phyloP scores from a whole-genome alignment of 64 coral and sea anemone genomes.

The Stichodactyla helianthus region DNA sequence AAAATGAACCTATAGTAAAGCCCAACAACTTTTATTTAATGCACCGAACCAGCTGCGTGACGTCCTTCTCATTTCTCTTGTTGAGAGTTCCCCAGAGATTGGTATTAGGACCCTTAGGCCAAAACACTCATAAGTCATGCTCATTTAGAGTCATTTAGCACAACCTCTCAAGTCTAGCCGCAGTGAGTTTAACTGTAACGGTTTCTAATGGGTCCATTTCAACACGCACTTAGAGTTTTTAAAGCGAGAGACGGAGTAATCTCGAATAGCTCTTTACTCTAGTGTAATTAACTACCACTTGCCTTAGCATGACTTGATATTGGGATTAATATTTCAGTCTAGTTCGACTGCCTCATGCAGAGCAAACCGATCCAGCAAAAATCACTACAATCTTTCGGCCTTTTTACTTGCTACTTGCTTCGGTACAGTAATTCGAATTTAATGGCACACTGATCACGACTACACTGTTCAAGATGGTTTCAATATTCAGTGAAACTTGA shows the following conservation, averaged over 20 bases:
- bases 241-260: neutral
- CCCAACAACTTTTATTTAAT: neutral
- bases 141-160: conserved; percentile 5
- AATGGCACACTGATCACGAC: too few species aligned
- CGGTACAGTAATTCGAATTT: too few species aligned
- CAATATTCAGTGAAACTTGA: neutral
- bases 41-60: neutral
- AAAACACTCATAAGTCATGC: neutral
- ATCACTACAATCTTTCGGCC: neutral
- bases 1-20: too few species aligned
- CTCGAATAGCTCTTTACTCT: neutral
- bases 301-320: conserved; percentile 4
- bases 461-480: neutral
- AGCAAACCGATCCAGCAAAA: neutral
- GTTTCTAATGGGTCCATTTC: neutral
- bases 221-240: too few species aligned
- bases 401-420: neutral
- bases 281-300: neutral
- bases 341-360: conserved; percentile 8
- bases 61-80: neutral
- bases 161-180: neutral
- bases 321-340: neutral
- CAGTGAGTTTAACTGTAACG: neutral
- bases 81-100: neutral
- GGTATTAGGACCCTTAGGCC: neutral